Evolutionary conservation across 2,797 vertebrate species (phyloP).

Genomic region (Spizella passerina): DNA sequence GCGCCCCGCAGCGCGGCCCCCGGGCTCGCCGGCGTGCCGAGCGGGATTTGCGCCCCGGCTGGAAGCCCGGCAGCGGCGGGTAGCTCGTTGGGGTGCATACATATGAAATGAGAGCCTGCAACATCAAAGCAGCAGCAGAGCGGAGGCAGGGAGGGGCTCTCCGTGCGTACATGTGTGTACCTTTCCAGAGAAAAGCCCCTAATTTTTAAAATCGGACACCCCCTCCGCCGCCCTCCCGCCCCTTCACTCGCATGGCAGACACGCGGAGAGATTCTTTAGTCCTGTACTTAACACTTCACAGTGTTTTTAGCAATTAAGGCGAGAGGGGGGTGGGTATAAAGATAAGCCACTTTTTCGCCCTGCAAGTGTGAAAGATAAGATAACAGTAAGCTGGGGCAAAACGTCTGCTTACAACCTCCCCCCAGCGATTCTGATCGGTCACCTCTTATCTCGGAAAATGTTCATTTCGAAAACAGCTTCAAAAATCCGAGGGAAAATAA

Average conservation of each 20-base stretch:
- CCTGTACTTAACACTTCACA: constrained; percentile 69
- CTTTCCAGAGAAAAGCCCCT: constrained; percentile 15
- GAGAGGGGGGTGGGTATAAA: constrained; percentile 77
- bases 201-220: constrained; percentile 11
- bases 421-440: constrained; percentile 77
- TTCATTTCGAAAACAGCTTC: constrained; percentile 73
- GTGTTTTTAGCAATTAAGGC: constrained; percentile 79
- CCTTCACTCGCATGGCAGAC: constrained; percentile 36
- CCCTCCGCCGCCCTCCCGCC: neutral
- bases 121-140: constrained; percentile 19
- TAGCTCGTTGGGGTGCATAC: neutral
- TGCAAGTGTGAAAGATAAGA: constrained; percentile 82
- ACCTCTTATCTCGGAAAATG: constrained; percentile 74
- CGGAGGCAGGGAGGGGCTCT: neutral
- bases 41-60: constrained; percentile 16
- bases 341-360: constrained; percentile 78
- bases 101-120: constrained; percentile 15
- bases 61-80: neutral
- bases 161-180: neutral
- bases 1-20: neutral
- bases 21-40: neutral
- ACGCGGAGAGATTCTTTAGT: constrained; percentile 65
- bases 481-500: constrained; percentile 43
- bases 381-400: constrained; percentile 77
- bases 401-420: constrained; percentile 67